Evolutionary conservation across 2,797 vertebrate species (phyloP).

Genomic region (Tragelaphus oryx): DNA sequence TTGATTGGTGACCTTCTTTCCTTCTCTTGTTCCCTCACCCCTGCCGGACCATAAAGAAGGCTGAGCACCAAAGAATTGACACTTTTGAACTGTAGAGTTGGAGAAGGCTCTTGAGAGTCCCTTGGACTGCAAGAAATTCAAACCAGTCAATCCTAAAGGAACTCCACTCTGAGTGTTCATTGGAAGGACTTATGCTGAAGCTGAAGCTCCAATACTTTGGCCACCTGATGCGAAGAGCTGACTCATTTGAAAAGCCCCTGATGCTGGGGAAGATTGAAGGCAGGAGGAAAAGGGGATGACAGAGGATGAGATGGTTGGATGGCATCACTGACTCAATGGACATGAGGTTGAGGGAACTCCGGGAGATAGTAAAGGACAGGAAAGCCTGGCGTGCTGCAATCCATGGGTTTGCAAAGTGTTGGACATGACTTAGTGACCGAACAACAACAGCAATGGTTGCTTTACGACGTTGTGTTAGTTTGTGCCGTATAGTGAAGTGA

Average conservation of each 20-base stretch:
- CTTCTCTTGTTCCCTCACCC: neutral
- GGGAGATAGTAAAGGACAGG: neutral
- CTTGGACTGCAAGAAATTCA: neutral
- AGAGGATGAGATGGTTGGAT: neutral
- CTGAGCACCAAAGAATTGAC: neutral
- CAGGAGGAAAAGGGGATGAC: neutral
- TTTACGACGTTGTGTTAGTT: neutral
- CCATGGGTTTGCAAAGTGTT: neutral
- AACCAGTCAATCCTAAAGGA: neutral
- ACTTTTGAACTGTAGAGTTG: neutral
- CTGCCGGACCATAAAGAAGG: neutral
- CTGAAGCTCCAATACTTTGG: neutral
- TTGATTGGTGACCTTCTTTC: neutral
- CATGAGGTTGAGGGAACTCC: neutral
- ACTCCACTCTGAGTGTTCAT: neutral
- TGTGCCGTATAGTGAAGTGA: neutral
- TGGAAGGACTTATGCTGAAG: neutral
- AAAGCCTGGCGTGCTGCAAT: rapidly evolving
- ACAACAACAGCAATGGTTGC: neutral
- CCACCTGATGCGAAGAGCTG: neutral
- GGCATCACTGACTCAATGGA: neutral
- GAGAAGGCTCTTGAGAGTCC: neutral
- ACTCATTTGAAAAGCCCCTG: neutral
- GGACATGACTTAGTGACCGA: neutral
- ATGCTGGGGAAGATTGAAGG: neutral